These are phyloP conservation scores for Ochropacha duplaris DNA, from an alignment of 2,888 invertebrate species.

Conservation along the genomic window DNA sequence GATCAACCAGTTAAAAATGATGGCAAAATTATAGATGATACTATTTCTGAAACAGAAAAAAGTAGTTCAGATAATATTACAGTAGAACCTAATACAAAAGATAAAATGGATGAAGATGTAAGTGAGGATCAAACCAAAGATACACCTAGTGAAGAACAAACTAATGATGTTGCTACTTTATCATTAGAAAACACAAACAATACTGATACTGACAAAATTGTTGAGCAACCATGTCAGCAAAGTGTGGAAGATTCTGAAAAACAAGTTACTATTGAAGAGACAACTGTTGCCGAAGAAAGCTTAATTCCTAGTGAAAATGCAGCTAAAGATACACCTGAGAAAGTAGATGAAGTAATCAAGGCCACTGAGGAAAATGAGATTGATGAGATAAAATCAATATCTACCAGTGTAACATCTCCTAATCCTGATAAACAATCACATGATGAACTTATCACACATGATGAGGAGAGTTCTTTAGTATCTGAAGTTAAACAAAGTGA, in stretches of 20 bases:
- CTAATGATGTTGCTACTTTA: slow-evolving; percentile 2
- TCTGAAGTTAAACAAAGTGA: background rate
- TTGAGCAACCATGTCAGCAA: background rate
- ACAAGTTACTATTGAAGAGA: background rate
- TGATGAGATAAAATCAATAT: background rate
- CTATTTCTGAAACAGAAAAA: background rate
- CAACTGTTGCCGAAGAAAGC: background rate
- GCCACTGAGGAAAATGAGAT: background rate
- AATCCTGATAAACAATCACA: background rate
- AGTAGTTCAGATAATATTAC: background rate
- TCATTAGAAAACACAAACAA: slow-evolving; percentile 3
- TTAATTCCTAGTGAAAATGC: background rate
- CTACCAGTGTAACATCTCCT: background rate
- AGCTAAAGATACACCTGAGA: background rate
- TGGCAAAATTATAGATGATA: background rate
- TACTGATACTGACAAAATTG: background rate
- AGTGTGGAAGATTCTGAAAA: background rate
- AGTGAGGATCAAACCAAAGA: background rate
- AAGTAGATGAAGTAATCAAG: background rate
- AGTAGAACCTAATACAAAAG: background rate
- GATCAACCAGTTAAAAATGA: background rate
- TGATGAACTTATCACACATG: background rate
- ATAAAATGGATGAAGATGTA: slow-evolving; percentile 10
- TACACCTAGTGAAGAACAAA: slow-evolving; percentile 1
- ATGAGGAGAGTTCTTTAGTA: background rate